Conservation (phyloP, 1,140 invertebrate genomes). For the Lucilia cuprina region DNA sequence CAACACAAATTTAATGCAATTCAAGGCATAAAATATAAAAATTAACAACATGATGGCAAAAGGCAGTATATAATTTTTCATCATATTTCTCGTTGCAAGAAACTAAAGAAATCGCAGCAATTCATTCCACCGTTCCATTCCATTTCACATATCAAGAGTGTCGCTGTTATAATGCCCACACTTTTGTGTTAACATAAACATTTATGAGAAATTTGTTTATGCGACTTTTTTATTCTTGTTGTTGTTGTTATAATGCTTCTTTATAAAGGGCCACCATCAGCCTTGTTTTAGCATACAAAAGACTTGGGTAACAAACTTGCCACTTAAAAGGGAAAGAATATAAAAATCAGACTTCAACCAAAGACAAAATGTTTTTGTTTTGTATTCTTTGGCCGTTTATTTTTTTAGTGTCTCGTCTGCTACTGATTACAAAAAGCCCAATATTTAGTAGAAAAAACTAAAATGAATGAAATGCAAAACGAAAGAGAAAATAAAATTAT, state of each 20-base stretch:
- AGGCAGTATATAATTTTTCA: slow-evolving; percentile 32
- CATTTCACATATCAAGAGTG: not conserved
- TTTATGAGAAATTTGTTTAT: slow-evolving; percentile 34
- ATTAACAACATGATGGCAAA: slow-evolving; percentile 28
- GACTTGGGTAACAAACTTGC: not conserved
- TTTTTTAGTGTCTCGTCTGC: slow-evolving; percentile 27
- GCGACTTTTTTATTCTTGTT: not conserved
- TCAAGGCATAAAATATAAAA: slow-evolving; percentile 26
- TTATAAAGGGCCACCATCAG: not conserved
- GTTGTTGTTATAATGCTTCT: not conserved
- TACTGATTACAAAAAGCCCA: slow-evolving; percentile 23
- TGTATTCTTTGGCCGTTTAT: not conserved
- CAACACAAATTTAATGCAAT: not conserved
- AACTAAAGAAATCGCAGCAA: too few relatives aligned
- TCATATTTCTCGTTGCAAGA: not conserved
- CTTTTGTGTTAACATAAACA: slow-evolving; percentile 35
- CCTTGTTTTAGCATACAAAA: not conserved
- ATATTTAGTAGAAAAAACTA: not conserved
- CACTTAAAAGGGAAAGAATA: not conserved
- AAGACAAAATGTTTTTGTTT: not conserved
- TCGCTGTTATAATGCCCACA: slow-evolving; percentile 32
- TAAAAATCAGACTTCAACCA: not conserved
- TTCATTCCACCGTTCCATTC: not conserved
- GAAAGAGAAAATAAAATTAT: not conserved
- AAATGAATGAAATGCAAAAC: not conserved